Evolutionary conservation across 2,113 vertebrate genomes (phyloP).

Genomic region (Coptodon bakossiorum): DNA sequence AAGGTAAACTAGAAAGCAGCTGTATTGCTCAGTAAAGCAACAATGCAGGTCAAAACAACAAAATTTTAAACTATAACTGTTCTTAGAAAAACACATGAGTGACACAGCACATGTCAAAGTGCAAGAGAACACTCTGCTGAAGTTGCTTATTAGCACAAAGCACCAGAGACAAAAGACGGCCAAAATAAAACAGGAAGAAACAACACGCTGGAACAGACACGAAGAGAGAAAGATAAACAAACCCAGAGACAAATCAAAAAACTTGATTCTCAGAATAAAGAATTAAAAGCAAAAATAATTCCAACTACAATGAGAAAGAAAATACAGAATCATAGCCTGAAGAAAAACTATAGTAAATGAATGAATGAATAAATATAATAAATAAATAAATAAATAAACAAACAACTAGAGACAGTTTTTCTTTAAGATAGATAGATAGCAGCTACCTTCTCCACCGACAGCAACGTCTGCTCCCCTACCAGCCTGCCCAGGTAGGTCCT

Average conservation of each 20-base stretch:
- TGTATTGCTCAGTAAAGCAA: neutral
- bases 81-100: neutral
- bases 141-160: neutral
- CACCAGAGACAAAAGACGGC: neutral
- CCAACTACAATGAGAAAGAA: neutral
- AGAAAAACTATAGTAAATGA: neutral
- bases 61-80: neutral
- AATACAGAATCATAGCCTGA: neutral
- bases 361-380: fast-evolving
- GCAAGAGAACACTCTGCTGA: neutral
- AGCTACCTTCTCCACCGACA: constrained; percentile 46
- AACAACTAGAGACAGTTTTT: neutral
- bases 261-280: neutral
- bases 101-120: neutral
- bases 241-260: neutral
- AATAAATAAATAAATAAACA: fast-evolving
- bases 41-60: neutral
- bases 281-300: neutral
- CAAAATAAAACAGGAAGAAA: neutral
- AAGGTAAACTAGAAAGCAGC: neutral
- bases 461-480: constrained; percentile 16
- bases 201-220: neutral
- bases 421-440: neutral
- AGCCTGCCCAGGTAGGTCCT: constrained; percentile 18
- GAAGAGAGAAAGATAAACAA: neutral